Evolutionary conservation across 64 coral and sea anemone species (phyloP).

Genomic region (Platygyra sinensis): DNA sequence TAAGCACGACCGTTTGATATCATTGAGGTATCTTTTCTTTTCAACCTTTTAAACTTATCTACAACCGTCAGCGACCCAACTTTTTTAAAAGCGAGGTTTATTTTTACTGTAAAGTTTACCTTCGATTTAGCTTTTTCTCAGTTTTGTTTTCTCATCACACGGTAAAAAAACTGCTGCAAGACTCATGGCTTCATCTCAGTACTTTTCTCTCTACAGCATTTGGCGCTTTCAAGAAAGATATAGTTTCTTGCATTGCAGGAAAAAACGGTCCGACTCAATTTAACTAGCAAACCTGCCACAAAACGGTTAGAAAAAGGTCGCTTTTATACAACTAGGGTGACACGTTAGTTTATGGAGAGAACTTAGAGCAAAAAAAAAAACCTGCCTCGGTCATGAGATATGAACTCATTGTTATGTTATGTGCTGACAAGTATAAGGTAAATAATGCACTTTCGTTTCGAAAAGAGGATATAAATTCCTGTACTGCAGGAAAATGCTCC

Average conservation of each 20-base stretch:
- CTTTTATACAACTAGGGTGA: too few species aligned
- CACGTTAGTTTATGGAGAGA: too few species aligned
- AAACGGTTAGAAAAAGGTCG: too few species aligned
- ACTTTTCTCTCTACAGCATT: too few species aligned
- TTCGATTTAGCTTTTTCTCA: neutral
- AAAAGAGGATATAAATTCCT: neutral
- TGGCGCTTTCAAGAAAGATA: too few species aligned
- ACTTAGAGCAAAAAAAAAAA: too few species aligned
- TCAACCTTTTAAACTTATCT: neutral
- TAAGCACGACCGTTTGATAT: neutral
- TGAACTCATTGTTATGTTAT: too few species aligned
- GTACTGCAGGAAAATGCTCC: neutral
- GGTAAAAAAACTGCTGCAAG: neutral
- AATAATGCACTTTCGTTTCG: neutral
- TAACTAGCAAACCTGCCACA: too few species aligned
- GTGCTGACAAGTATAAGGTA: too few species aligned
- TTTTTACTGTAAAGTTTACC: neutral
- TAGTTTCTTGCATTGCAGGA: too few species aligned
- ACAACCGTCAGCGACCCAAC: neutral
- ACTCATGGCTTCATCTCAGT: neutral
- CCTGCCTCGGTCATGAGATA: too few species aligned
- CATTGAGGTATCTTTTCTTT: neutral
- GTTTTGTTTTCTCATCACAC: neutral
- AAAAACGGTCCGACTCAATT: too few species aligned
- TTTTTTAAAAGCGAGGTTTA: neutral